Percentiles rank a stretch among this genome's conserved stretches.
phyloP scores from a whole-genome alignment of 2,888 invertebrate species.

The Mesorhabditis spiculigera region DNA sequence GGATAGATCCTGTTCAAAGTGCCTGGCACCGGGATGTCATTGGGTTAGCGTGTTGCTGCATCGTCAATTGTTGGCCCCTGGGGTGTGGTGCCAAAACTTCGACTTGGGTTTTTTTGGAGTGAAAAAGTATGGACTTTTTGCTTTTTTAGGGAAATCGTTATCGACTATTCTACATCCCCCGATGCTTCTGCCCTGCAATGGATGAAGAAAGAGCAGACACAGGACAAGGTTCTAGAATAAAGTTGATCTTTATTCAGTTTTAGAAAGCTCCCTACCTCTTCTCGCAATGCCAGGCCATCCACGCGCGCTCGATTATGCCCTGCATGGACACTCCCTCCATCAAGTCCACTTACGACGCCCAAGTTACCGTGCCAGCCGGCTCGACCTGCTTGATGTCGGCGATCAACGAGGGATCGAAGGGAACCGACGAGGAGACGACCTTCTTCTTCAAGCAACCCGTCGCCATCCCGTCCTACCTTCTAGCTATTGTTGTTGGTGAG shows the following conservation, averaged over 20 bases:
- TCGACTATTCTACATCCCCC: constrained; percentile 44
- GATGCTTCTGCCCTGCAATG: constrained; percentile 76
- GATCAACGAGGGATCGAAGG: constrained; percentile 42
- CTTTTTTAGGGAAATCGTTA: constrained; percentile 18
- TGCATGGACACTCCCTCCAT: constrained; percentile 92
- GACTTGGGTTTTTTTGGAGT: constrained; percentile 3
- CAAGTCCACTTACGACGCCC: constrained; percentile 79
- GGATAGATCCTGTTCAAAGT: neutral
- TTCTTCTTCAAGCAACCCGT: constrained; percentile 64
- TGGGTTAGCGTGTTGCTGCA: neutral
- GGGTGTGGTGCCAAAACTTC: too few species aligned
- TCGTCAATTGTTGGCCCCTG: too few species aligned
- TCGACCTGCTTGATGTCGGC: constrained; percentile 87
- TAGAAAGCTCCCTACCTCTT: constrained; percentile 40
- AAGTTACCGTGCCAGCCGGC: constrained; percentile 70
- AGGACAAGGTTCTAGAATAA: constrained; percentile 69
- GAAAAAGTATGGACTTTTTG: constrained; percentile 11
- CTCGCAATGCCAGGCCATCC: constrained; percentile 51
- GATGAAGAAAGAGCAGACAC: constrained; percentile 80
- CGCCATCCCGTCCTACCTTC: constrained; percentile 82
- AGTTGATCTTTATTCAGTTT: constrained; percentile 11
- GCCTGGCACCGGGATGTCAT: neutral
- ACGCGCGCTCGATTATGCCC: constrained; percentile 71
- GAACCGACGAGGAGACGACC: constrained; percentile 32
- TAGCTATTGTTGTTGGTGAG: constrained; percentile 83